These are phyloP conservation scores for Acanthurus leucopareius DNA, from an alignment of 2,797 vertebrate species.

Conservation along the genomic window DNA sequence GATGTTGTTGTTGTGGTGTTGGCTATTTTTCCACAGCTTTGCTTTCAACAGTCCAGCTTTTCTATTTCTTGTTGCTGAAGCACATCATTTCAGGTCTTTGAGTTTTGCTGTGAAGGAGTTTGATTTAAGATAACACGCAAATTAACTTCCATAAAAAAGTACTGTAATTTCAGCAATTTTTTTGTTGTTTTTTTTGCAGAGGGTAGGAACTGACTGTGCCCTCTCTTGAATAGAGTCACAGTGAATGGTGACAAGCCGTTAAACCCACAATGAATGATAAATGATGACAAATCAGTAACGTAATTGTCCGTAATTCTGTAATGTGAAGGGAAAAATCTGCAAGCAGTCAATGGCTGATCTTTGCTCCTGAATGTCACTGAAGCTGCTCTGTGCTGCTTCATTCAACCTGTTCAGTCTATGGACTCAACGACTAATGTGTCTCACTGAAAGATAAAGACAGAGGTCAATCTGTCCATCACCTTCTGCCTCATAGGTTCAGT, in stretches of 20 bases:
- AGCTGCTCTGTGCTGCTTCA: slow-evolving; percentile 25
- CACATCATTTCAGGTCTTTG: neutral
- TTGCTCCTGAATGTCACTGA: slow-evolving; percentile 38
- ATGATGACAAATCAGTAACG: slow-evolving; percentile 27
- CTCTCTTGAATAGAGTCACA: slow-evolving; percentile 12
- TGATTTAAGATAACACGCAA: neutral
- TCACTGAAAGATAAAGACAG: slow-evolving; percentile 27
- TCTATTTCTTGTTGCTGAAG: neutral
- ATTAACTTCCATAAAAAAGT: neutral
- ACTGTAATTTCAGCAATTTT: neutral
- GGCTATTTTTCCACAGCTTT: neutral
- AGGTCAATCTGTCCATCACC: slow-evolving; percentile 44
- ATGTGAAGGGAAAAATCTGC: slow-evolving; percentile 15
- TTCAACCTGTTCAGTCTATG: slow-evolving; percentile 35
- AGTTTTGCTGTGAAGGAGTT: neutral
- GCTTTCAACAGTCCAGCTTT: neutral
- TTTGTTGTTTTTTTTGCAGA: neutral
- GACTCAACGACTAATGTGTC: slow-evolving; percentile 17
- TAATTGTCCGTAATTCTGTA: slow-evolving; percentile 38
- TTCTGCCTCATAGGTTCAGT: neutral
- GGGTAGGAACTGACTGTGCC: neutral
- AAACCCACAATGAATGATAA: slow-evolving; percentile 30
- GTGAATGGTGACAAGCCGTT: slow-evolving; percentile 34
- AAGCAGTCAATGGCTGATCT: slow-evolving; percentile 17
- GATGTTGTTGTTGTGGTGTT: neutral